phyloP scores from a whole-genome alignment of 1,140 invertebrate genomes.

The Ericerus pela region DNA sequence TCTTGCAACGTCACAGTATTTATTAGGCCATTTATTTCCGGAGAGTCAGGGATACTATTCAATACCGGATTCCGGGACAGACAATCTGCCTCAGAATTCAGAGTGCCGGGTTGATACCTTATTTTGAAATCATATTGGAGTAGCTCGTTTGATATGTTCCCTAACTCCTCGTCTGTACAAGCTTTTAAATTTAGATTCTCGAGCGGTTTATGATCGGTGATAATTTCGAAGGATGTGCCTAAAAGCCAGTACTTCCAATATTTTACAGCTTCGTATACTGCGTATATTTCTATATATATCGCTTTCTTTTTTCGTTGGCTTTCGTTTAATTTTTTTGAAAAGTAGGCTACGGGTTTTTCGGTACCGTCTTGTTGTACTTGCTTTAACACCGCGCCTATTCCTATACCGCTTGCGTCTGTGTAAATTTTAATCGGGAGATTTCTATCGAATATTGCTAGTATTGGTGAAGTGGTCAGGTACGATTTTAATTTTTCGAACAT shows the following conservation, averaged over 20 bases:
- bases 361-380: conserved; percentile 23
- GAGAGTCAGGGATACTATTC: too few species aligned
- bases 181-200: conserved; percentile 31
- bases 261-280: conserved; percentile 30
- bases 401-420: conserved; percentile 26
- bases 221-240: conserved; percentile 28
- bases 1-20: too few species aligned
- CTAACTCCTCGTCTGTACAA: conserved; percentile 27
- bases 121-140: conserved; percentile 27
- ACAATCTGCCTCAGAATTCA: too few species aligned
- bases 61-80: too few species aligned
- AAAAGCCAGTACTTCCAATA: conserved; percentile 32
- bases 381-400: conserved; percentile 30
- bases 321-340: conserved; percentile 27
- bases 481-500: conserved; percentile 28
- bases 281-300: conserved; percentile 28
- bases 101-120: conserved; percentile 23
- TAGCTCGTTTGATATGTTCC: too few species aligned
- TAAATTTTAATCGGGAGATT: conserved; percentile 28
- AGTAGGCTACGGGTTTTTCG: conserved; percentile 24
- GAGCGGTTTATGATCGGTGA: conserved; percentile 31
- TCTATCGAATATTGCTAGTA: conserved; percentile 27
- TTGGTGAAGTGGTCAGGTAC: conserved; percentile 26
- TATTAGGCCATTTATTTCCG: too few species aligned
- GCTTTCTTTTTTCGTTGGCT: conserved; percentile 27